These are phyloP conservation scores for Synanthedon andrenaeformis DNA, from an alignment of 2,888 invertebrate species.

Conservation along the genomic window DNA sequence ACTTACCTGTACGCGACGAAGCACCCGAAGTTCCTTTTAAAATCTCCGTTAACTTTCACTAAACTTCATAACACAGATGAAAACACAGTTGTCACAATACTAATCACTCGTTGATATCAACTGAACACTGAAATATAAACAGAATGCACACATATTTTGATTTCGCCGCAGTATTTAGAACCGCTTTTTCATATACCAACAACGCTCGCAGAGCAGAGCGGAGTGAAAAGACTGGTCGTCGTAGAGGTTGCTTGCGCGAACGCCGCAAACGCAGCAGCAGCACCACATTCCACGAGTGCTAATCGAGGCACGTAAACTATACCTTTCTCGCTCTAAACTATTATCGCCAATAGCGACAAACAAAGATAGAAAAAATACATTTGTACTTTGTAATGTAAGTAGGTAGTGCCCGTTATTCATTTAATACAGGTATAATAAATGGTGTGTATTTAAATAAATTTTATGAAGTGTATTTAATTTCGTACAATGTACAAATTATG, in stretches of 20 bases:
- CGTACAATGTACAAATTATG: too few relatives aligned
- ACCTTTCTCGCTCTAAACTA: conserved; percentile 33
- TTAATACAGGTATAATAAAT: conserved; percentile 37
- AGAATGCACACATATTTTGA: conserved; percentile 61
- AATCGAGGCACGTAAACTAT: conserved; percentile 38
- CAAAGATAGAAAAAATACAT: conserved; percentile 17
- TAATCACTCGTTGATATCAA: conserved; percentile 44
- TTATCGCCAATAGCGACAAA: conserved; percentile 10
- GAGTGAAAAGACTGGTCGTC: conserved; percentile 49
- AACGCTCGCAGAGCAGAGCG: conserved; percentile 25
- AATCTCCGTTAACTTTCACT: conserved; percentile 54
- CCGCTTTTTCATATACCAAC: conserved; percentile 29
- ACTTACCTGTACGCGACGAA: conserved; percentile 29
- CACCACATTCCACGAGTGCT: conserved; percentile 60
- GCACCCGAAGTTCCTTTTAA: conserved; percentile 46
- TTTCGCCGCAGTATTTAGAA: conserved; percentile 24
- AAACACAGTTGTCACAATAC: conserved; percentile 44
- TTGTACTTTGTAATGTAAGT: conserved; percentile 34
- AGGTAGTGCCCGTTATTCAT: conserved; percentile 53
- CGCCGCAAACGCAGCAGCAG: conserved; percentile 48
- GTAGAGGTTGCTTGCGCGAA: conserved; percentile 22
- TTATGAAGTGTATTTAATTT: too few relatives aligned
- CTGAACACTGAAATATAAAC: conserved; percentile 43
- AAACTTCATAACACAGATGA: conserved; percentile 62
- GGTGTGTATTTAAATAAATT: conserved; percentile 4